phyloP scores from a whole-genome alignment of 1,140 invertebrate genomes.

The Heterodera carotae region DNA sequence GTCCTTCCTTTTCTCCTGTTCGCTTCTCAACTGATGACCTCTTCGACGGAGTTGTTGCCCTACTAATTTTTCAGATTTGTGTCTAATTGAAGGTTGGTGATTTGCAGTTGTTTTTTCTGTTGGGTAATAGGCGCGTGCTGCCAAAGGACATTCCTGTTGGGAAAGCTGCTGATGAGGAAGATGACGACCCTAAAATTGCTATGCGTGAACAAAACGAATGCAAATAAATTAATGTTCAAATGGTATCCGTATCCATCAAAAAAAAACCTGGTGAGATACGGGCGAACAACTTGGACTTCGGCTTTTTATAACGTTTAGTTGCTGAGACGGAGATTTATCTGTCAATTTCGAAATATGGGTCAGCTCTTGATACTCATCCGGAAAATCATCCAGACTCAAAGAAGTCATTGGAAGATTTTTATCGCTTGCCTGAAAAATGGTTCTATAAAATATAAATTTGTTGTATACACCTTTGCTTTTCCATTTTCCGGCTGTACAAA shows the following conservation, averaged over 20 bases:
- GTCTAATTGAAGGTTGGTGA: neutral
- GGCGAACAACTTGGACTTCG: slow-evolving; percentile 25
- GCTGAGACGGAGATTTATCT: neutral
- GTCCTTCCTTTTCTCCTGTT: neutral
- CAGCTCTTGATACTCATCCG: slow-evolving; percentile 15
- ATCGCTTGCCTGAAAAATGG: neutral
- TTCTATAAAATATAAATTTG: neutral
- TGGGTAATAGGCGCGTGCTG: slow-evolving; percentile 18
- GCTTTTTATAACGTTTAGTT: neutral
- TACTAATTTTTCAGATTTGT: neutral
- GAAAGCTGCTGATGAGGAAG: slow-evolving; percentile 6
- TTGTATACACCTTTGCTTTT: neutral
- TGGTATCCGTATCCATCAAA: no score
- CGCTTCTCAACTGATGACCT: neutral
- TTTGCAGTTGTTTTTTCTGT: neutral
- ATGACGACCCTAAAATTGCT: neutral
- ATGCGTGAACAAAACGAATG: no score
- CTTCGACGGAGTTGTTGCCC: neutral
- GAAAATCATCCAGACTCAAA: slow-evolving; percentile 10
- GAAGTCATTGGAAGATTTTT: slow-evolving; percentile 2
- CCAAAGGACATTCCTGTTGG: neutral
- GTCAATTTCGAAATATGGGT: neutral
- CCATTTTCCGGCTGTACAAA: neutral
- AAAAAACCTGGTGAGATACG: neutral
- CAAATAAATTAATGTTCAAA: no score